Conservation (phyloP, 2,113 vertebrate species). For the Pelecanoides urinatrix region DNA sequence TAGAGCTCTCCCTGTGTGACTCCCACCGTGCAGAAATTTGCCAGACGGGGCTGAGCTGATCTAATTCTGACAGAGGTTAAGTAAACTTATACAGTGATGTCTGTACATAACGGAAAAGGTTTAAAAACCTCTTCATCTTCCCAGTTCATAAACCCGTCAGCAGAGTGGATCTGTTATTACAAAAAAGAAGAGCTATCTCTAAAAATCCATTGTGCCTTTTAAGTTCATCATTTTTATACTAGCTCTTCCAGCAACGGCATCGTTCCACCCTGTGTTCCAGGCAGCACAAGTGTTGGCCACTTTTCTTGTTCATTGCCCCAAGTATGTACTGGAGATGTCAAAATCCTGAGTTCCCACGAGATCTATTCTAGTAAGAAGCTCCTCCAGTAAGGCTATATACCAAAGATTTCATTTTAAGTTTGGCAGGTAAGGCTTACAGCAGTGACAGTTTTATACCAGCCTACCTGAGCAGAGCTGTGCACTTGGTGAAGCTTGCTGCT, state of each 20-base stretch:
- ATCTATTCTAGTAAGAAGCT: background rate
- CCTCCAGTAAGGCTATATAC: background rate
- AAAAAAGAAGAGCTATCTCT: background rate
- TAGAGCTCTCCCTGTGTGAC: background rate
- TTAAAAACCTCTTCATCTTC: background rate
- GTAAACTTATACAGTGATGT: background rate
- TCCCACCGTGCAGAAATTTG: background rate
- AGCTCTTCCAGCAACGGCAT: background rate
- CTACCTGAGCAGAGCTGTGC: background rate
- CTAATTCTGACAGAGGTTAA: background rate
- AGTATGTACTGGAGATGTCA: background rate
- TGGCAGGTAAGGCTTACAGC: background rate
- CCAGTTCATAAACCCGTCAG: background rate
- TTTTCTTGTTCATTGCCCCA: background rate
- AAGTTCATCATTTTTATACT: constrained; percentile 12
- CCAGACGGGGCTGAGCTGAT: background rate
- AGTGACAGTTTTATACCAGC: background rate
- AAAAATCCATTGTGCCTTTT: background rate
- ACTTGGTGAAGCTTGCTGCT: background rate
- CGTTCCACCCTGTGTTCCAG: background rate
- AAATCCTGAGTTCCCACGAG: background rate
- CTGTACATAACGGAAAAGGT: background rate
- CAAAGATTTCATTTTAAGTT: background rate
- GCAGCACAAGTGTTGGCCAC: background rate
- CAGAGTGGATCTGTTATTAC: background rate